Evolutionary conservation across 64 coral and sea anemone species (phyloP).

Genomic region (Astreopora myriophthalma): DNA sequence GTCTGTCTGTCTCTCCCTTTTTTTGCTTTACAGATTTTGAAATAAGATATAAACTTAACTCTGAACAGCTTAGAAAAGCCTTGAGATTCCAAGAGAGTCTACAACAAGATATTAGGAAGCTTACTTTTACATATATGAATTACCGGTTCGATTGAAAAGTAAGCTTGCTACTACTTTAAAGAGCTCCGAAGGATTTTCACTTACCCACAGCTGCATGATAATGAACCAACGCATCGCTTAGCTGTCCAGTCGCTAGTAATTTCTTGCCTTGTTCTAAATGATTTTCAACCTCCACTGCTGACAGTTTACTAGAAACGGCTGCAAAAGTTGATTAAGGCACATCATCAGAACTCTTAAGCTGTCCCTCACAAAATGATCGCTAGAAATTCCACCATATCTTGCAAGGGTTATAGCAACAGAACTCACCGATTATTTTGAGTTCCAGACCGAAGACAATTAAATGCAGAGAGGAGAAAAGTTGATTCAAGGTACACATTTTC

Average conservation of each 20-base stretch:
- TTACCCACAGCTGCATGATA: constrained; percentile 99
- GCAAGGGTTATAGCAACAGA: background rate
- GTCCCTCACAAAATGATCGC: background rate
- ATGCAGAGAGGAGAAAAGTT: constrained; percentile 34
- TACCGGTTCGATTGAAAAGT: background rate
- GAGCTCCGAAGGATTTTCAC: background rate
- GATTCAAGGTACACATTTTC: constrained; percentile 34
- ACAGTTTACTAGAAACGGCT: constrained; percentile 55
- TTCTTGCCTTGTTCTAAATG: constrained; percentile 93
- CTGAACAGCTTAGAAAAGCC: background rate
- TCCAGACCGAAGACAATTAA: constrained; percentile 21
- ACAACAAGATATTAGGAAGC: background rate
- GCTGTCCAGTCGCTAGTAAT: constrained; percentile 84
- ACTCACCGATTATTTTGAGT: constrained; percentile 41
- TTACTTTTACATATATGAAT: background rate
- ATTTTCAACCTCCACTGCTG: constrained; percentile 78
- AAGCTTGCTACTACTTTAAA: background rate
- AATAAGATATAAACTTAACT: background rate
- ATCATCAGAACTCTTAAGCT: background rate
- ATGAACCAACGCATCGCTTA: constrained; percentile 90
- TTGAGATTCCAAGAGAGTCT: no score
- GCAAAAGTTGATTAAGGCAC: constrained; percentile 34
- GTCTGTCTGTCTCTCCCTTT: no score
- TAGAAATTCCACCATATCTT: background rate
- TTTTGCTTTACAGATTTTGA: background rate